These are phyloP conservation scores for Dicaeum eximium DNA, from an alignment of 2,113 vertebrate species.

Conservation along the genomic window DNA sequence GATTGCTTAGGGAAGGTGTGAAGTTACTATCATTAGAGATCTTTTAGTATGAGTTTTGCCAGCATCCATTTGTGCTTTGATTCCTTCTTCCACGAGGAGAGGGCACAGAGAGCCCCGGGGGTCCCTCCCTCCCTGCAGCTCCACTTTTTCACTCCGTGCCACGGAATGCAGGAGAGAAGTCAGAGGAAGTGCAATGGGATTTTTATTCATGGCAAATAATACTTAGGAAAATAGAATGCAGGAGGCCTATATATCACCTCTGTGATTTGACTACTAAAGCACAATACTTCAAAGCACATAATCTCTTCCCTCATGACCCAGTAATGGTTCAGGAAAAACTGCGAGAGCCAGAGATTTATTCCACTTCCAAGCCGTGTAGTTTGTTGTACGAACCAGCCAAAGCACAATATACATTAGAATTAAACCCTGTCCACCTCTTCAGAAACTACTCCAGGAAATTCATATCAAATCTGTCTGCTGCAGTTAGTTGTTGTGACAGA, in stretches of 20 bases:
- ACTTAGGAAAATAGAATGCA: neutral
- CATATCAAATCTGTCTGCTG: conserved; percentile 34
- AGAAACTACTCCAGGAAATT: conserved; percentile 50
- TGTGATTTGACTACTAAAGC: conserved; percentile 1
- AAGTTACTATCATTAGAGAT: conserved; percentile 34
- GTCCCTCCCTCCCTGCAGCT: neutral
- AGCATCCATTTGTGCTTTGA: neutral
- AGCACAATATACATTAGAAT: conserved; percentile 19
- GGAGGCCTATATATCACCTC: neutral
- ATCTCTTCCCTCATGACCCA: neutral
- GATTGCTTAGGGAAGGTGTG: neutral
- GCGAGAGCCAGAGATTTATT: neutral
- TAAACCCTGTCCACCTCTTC: conserved; percentile 40
- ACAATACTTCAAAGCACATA: neutral
- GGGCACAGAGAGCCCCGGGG: neutral
- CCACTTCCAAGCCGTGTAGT: neutral
- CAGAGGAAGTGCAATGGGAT: neutral
- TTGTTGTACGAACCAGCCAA: neutral
- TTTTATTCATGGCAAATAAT: conserved; percentile 15
- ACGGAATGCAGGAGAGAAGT: neutral
- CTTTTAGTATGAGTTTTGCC: neutral
- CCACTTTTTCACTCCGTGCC: neutral
- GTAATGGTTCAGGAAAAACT: neutral
- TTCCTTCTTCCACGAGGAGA: neutral
- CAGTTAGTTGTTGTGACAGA: conserved; percentile 60